Evolutionary conservation across 2,113 vertebrate genomes (phyloP), one percentile per base, ranked within the genome.

Genomic region (Seriola quinqueradiata): DNA sequence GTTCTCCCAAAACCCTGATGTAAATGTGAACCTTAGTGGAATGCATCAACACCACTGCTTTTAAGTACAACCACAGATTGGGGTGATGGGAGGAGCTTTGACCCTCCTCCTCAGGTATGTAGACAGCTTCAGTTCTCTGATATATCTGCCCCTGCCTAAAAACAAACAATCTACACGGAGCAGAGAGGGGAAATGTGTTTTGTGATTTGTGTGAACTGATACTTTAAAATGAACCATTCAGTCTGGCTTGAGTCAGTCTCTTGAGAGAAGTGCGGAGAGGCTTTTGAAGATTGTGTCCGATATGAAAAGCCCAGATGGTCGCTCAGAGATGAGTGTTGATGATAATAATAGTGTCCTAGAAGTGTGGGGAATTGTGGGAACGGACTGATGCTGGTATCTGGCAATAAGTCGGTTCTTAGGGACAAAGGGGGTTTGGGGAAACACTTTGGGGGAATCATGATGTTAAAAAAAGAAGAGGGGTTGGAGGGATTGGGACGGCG

Each of bases 361-460:
- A 12, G 19, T 10, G 32, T 4, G 57, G 42, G 63, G 80, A 52
- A 36, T 3, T 10, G 8, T 28, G 34, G 69, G n/a, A 67, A 74
- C 5, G 28, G 82, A 79, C 74, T 55, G 65, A 76, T 69, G 89
- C 82, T 84, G 81, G 84, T 80, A 28, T 74, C 67, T 61, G 65
- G 81, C 85, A 57, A 79, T 55, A 13, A 64, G 73, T 25, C 8
- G 69, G 52, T 25, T 68, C 40, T 65, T 4, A n/a, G 60, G 65
- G 23, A 36, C 36, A 44, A 23, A 9, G 54, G 9, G 57, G 23
- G 28, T 13, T 21, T 38, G 32, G 55, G 25, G 23, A 48, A 68
- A 69, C 63, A 73, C 59, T 64, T 4, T 11, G 14, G 38, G 74
- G 38, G 46, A 34, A 38, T 65, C 8, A 4, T 55, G 75, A 76